Percentiles rank a stretch among this genome's conserved stretches.
Evolutionary conservation across 2,888 invertebrate species (phyloP).

Genomic region (Sarcophaga rosellei): DNA sequence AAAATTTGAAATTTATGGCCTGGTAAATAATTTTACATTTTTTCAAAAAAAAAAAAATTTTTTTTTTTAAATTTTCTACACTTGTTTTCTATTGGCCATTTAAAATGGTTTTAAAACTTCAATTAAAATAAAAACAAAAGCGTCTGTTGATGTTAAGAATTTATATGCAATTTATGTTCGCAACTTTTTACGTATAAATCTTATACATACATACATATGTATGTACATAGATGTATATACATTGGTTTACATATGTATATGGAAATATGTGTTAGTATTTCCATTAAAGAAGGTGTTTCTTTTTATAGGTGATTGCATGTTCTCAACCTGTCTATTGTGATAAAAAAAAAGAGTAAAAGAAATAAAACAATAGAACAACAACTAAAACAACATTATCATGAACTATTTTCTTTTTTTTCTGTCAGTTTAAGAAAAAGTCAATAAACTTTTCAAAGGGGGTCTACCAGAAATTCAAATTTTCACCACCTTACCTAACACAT

Average conservation of each 20-base stretch:
- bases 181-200: not conserved
- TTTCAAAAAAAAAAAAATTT: slow-evolving; percentile 1
- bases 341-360: slow-evolving; percentile 30
- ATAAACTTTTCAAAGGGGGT: slow-evolving; percentile 31
- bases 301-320: slow-evolving; percentile 54
- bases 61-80: slow-evolving; percentile 18
- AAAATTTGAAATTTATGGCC: slow-evolving; percentile 50
- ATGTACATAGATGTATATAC: no score
- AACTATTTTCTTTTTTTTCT: slow-evolving; percentile 28
- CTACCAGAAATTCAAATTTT: not conserved
- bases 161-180: slow-evolving; percentile 44
- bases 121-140: not conserved
- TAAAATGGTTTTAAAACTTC: slow-evolving; percentile 46
- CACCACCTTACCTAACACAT: not conserved
- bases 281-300: slow-evolving; percentile 6
- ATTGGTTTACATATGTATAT: not conserved
- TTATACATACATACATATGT: not conserved
- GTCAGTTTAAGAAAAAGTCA: slow-evolving; percentile 53
- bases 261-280: slow-evolving; percentile 2
- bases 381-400: slow-evolving; percentile 16
- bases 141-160: slow-evolving; percentile 27
- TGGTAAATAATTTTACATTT: slow-evolving; percentile 32
- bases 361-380: slow-evolving; percentile 4
- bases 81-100: slow-evolving; percentile 54
- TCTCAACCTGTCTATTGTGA: slow-evolving; percentile 50